Percentiles rank a stretch among this genome's conserved stretches.
These are phyloP conservation scores for Chaetophractus vellerosus DNA, from an alignment of 2,797 vertebrate species.

Conservation along the genomic window DNA sequence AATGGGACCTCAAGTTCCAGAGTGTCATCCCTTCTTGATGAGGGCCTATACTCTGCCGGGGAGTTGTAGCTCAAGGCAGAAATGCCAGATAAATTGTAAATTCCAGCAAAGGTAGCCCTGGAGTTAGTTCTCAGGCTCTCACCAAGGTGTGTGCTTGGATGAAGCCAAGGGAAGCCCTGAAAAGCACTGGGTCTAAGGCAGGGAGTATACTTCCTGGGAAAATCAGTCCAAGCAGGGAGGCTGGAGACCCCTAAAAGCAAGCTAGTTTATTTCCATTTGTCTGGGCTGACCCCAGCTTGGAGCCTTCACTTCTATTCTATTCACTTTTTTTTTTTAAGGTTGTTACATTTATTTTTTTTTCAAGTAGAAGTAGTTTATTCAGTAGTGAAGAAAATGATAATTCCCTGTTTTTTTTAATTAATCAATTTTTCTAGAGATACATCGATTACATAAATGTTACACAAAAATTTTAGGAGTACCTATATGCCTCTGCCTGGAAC, in stretches of 20 bases:
- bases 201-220: not conserved
- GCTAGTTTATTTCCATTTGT: not conserved
- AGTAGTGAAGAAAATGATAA: too few relatives aligned
- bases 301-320: not conserved
- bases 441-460: too few relatives aligned
- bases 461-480: too few relatives aligned
- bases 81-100: not conserved
- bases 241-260: not conserved
- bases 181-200: not conserved
- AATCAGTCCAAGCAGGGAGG: not conserved
- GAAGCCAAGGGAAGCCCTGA: not conserved
- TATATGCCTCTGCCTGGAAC: too few relatives aligned
- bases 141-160: not conserved
- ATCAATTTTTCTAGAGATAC: too few relatives aligned
- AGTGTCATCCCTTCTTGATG: not conserved
- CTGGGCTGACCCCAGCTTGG: not conserved
- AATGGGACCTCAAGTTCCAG: not conserved
- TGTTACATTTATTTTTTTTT: too few relatives aligned
- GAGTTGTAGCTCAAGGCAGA: not conserved
- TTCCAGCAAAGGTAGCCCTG: not conserved
- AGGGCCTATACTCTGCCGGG: not conserved
- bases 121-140: not conserved
- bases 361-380: too few relatives aligned
- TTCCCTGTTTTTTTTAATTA: too few relatives aligned
- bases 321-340: too few relatives aligned